Conservation (phyloP, 1,140 invertebrate species). For the Hycleus cichorii region DNA sequence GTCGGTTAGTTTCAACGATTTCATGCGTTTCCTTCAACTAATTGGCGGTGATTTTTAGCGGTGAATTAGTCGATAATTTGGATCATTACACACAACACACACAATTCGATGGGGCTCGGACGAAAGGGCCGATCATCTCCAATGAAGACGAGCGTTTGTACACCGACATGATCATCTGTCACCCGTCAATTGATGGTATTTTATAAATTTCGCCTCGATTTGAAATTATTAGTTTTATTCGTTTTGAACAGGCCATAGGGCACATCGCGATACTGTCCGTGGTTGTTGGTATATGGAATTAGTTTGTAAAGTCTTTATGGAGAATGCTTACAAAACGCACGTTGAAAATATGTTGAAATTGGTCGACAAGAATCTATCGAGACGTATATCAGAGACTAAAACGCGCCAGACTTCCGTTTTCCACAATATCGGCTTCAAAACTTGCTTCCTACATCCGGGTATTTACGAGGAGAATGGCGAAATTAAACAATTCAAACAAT, state of each 20-base stretch:
- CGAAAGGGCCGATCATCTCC: constrained; percentile 1
- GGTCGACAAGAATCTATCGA: constrained; percentile 46
- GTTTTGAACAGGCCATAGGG: constrained; percentile 48
- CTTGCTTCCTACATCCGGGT: constrained; percentile 53
- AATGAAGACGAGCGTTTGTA: neutral
- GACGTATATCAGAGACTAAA: constrained; percentile 25
- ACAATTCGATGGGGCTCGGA: constrained; percentile 10
- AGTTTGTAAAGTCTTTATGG: constrained; percentile 66
- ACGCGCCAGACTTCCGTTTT: constrained; percentile 48
- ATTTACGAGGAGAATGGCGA: constrained; percentile 24
- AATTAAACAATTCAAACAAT: neutral
- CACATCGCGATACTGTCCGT: constrained; percentile 52
- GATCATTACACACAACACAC: constrained; percentile 8
- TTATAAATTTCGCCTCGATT: neutral
- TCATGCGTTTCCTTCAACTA: too few species aligned
- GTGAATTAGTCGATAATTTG: constrained; percentile 15
- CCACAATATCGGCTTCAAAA: constrained; percentile 52
- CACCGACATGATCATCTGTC: constrained; percentile 5
- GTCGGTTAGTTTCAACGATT: constrained; percentile 26
- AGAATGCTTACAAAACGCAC: constrained; percentile 54
- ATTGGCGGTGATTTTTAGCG: constrained; percentile 3
- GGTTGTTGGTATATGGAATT: constrained; percentile 74
- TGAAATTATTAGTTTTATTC: neutral
- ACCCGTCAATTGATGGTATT: neutral
- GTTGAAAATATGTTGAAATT: constrained; percentile 59